phyloP scores from a whole-genome alignment of 2,797 vertebrate species.

The Galaxias olidus region DNA sequence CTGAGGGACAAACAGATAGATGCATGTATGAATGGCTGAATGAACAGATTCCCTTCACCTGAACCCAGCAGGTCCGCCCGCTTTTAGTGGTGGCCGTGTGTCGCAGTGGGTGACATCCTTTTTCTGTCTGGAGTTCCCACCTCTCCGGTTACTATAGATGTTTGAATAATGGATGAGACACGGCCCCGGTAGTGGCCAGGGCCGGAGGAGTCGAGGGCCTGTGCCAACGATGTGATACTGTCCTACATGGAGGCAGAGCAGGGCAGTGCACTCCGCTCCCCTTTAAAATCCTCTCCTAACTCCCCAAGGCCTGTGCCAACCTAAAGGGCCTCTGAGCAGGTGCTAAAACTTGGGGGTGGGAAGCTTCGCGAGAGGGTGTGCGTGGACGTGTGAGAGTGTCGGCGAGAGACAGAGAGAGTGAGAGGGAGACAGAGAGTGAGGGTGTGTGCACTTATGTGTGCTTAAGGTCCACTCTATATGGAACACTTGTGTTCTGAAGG shows the following conservation, averaged over 20 bases:
- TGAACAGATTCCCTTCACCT: too few species aligned
- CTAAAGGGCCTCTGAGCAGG: not conserved
- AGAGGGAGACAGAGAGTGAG: not conserved
- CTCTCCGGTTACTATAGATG: not conserved
- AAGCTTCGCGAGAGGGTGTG: not conserved
- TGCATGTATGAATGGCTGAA: too few species aligned
- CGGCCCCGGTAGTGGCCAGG: not conserved
- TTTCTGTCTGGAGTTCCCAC: not conserved
- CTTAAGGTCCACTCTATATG: not conserved
- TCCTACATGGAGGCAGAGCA: not conserved
- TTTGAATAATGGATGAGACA: not conserved
- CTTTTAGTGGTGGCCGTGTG: not conserved
- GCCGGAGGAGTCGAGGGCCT: not conserved
- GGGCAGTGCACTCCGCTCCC: constrained; percentile 7
- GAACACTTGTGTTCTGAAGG: not conserved
- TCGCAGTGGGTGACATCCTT: not conserved
- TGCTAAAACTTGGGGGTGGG: not conserved
- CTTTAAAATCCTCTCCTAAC: constrained; percentile 5
- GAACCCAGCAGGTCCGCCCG: too few species aligned
- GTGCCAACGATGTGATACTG: not conserved
- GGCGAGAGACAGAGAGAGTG: not conserved
- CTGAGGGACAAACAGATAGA: too few species aligned
- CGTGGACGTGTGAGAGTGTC: not conserved
- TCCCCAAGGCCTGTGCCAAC: not conserved
- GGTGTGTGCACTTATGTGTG: not conserved